phyloP scores from a whole-genome alignment of 2,888 invertebrate genomes.

The Phyllotreta cruciferae region DNA sequence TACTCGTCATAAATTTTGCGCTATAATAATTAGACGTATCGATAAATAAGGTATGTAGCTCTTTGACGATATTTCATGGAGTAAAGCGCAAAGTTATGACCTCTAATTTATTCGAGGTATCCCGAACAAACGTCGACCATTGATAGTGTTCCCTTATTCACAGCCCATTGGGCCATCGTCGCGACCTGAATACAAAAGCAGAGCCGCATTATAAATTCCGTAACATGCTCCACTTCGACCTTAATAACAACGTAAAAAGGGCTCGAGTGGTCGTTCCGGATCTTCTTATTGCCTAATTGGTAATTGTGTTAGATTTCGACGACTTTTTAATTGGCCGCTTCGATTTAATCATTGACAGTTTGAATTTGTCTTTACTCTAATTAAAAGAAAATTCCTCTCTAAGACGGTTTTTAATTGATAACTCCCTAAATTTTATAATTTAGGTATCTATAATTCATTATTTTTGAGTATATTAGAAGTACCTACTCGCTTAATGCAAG shows the following conservation, averaged over 20 bases:
- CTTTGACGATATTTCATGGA: not conserved
- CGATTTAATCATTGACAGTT: slow-evolving; percentile 26
- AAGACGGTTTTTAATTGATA: no score
- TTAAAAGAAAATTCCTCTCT: not conserved
- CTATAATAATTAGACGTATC: no score
- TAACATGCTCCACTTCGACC: slow-evolving; percentile 48
- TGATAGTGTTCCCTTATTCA: slow-evolving; percentile 47
- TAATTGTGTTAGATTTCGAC: slow-evolving; percentile 34
- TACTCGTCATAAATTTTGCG: no score
- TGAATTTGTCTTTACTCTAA: slow-evolving; percentile 6
- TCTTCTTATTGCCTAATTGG: slow-evolving; percentile 36
- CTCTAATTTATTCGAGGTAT: slow-evolving; percentile 15
- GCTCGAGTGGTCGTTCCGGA: slow-evolving; percentile 31
- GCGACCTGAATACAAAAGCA: slow-evolving; percentile 53
- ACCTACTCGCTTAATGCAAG: no score
- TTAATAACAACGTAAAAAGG: slow-evolving; percentile 47
- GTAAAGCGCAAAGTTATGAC: slow-evolving; percentile 12
- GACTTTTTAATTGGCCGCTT: slow-evolving; percentile 33
- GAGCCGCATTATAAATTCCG: slow-evolving; percentile 52
- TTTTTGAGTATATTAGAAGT: no score
- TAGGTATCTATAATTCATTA: no score
- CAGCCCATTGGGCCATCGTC: slow-evolving; percentile 51
- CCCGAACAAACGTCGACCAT: slow-evolving; percentile 11
- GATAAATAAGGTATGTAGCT: no score
- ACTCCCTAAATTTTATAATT: no score